These are phyloP conservation scores for Caloenas nicobarica DNA, from an alignment of 2,113 vertebrate species.

Conservation along the genomic window DNA sequence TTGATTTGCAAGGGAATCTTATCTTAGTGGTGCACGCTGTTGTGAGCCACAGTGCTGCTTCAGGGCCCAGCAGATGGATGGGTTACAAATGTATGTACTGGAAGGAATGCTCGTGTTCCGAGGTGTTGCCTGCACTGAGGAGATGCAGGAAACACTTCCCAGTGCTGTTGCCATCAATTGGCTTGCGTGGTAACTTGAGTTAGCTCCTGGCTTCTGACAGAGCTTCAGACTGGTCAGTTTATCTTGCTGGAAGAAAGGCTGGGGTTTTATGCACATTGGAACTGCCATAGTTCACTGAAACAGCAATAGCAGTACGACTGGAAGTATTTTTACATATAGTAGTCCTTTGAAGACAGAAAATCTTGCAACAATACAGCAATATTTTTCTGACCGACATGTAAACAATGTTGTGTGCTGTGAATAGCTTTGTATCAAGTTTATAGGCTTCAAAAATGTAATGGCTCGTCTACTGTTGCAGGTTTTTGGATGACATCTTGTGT, in stretches of 20 bases:
- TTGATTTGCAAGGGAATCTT: not conserved
- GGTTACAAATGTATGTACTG: not conserved
- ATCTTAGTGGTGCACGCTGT: rapidly evolving
- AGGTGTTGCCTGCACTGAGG: rapidly evolving
- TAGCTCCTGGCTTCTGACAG: not conserved
- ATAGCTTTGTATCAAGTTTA: not conserved
- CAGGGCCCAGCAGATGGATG: not conserved
- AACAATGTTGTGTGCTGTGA: not conserved
- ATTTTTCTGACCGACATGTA: not conserved
- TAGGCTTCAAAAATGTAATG: not conserved
- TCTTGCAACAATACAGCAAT: not conserved
- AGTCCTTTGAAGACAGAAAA: not conserved
- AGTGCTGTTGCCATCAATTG: not conserved
- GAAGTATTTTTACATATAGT: not conserved
- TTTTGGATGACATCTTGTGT: not conserved
- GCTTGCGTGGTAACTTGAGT: not conserved
- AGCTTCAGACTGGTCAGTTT: not conserved
- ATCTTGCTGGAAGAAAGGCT: not conserved
- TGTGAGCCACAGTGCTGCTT: not conserved
- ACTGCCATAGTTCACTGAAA: not conserved
- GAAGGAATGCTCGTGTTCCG: not conserved
- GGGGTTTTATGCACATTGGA: not conserved
- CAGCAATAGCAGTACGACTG: not conserved
- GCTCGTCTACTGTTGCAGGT: not conserved
- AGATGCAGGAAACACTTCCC: not conserved